A percentile compares a stretch with the other conserved stretches of the same genome.
phyloP scores from a whole-genome alignment of 1,140 invertebrate species.

The Aphaenogaster floridana region DNA sequence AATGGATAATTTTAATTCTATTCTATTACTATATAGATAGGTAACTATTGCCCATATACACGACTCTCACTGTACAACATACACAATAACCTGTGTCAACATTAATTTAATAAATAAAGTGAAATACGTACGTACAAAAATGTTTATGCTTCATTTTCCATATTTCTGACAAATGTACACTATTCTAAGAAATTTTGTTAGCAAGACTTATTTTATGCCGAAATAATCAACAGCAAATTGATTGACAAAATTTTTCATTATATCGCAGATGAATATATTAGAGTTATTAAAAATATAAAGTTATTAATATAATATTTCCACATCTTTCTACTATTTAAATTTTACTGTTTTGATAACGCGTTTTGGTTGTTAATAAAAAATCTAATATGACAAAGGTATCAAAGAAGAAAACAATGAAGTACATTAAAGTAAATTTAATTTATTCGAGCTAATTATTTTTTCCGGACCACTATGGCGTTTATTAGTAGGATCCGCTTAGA shows the following conservation, averaged over 20 bases:
- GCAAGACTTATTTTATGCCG: neutral
- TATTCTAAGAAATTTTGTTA: neutral
- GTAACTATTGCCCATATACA: constrained; percentile 85
- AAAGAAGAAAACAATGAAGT: constrained; percentile 14
- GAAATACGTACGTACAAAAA: constrained; percentile 85
- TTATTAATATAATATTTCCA: constrained; percentile 13
- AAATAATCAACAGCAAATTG: neutral
- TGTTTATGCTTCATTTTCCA: constrained; percentile 55
- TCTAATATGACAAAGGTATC: neutral
- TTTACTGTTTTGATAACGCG: neutral
- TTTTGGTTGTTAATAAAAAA: neutral
- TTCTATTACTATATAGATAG: constrained; percentile 85
- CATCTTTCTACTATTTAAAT: neutral
- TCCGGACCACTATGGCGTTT: constrained; percentile 80
- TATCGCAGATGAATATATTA: neutral
- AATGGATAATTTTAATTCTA: constrained; percentile 86
- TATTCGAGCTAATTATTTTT: constrained; percentile 80
- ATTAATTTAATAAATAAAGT: constrained; percentile 87
- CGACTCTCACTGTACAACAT: constrained; percentile 85
- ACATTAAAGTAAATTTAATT: constrained; percentile 78
- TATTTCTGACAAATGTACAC: neutral
- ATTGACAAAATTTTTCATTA: neutral
- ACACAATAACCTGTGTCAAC: constrained; percentile 86
- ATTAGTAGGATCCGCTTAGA: constrained; percentile 78
- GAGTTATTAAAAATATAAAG: neutral